phyloP scores from a whole-genome alignment of 2,888 invertebrate genomes.

The Tachina grossa region DNA sequence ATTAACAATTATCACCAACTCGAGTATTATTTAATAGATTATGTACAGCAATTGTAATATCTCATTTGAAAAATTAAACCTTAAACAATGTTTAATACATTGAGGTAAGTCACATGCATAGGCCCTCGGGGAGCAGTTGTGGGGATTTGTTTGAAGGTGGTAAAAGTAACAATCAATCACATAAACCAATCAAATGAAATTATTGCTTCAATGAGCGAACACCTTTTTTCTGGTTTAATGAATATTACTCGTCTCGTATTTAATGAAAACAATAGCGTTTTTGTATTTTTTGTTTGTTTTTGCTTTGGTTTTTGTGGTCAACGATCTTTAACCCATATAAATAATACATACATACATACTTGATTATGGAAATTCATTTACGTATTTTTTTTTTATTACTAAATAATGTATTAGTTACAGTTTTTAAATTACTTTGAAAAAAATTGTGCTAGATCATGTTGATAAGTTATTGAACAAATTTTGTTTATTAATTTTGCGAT shows the following conservation, averaged over 20 bases:
- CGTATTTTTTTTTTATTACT: slow-evolving; percentile 12
- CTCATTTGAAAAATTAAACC: slow-evolving; percentile 53
- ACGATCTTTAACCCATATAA: slow-evolving; percentile 67
- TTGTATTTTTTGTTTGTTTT: neutral
- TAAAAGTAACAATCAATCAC: slow-evolving; percentile 43
- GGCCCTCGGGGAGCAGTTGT: neutral
- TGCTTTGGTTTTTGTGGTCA: slow-evolving; percentile 58
- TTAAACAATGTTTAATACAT: slow-evolving; percentile 53
- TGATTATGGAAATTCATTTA: neutral
- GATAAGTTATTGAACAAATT: neutral
- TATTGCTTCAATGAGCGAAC: slow-evolving; percentile 35
- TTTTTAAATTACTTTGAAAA: slow-evolving; percentile 2
- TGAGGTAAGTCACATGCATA: slow-evolving; percentile 18
- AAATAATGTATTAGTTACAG: neutral
- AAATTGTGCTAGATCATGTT: neutral
- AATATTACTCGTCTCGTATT: slow-evolving; percentile 14
- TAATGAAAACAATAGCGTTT: slow-evolving; percentile 40
- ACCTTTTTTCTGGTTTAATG: slow-evolving; percentile 55
- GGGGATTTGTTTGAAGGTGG: neutral
- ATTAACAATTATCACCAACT: slow-evolving; percentile 48
- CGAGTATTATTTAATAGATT: slow-evolving; percentile 48
- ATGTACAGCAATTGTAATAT: neutral
- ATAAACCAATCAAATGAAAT: slow-evolving; percentile 20
- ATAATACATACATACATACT: neutral
- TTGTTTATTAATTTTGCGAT: slow-evolving; percentile 5